phyloP scores from a whole-genome alignment of 2,888 invertebrate genomes.

The Leistus spinibarbis region DNA sequence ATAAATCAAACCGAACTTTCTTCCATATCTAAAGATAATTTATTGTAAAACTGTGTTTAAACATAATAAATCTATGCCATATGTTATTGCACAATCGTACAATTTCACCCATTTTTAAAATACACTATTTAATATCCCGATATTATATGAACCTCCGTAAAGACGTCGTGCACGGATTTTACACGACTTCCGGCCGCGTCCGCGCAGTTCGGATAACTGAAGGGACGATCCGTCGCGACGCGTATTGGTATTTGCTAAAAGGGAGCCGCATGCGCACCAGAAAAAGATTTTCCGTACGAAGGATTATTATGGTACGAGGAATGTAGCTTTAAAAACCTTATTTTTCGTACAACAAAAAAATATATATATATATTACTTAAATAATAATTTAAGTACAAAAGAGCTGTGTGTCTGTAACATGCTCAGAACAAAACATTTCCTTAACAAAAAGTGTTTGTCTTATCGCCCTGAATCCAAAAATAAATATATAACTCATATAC shows the following conservation, averaged over 20 bases:
- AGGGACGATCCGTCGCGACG: constrained; percentile 17
- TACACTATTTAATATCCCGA: background rate
- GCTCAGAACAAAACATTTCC: no score
- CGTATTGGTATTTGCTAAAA: constrained; percentile 35
- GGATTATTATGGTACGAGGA: no score
- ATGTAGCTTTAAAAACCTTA: no score
- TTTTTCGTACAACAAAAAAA: no score
- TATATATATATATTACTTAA: no score
- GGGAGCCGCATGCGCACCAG: constrained; percentile 20
- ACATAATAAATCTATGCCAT: background rate
- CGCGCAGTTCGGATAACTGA: constrained; percentile 34
- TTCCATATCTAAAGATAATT: background rate
- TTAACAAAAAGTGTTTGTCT: no score
- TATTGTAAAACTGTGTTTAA: background rate
- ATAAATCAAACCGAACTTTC: background rate
- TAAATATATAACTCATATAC: no score
- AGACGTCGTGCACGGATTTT: background rate
- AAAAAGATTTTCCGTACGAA: no score
- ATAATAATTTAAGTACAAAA: no score
- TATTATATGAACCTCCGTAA: background rate
- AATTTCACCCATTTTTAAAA: background rate
- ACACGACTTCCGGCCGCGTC: constrained; percentile 26
- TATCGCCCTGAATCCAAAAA: no score
- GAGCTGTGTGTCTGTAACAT: no score
- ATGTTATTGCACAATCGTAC: background rate